These are phyloP conservation scores for Ctenodactylus gundi DNA, from an alignment of 2,113 vertebrate genomes.

Conservation along the genomic window DNA sequence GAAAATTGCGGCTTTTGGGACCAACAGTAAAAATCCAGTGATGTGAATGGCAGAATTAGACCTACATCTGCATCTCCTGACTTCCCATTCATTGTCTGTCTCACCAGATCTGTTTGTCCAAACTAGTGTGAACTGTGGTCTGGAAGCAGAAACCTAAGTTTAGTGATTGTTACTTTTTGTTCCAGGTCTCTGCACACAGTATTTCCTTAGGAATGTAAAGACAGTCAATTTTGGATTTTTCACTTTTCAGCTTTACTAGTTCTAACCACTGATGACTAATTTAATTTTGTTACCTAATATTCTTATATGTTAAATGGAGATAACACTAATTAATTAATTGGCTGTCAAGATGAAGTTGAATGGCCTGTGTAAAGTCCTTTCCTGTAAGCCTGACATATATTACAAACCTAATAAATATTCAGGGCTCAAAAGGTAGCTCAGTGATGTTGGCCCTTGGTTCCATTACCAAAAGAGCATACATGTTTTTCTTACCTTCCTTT, in stretches of 20 bases:
- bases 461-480: neutral
- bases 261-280: neutral
- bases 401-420: neutral
- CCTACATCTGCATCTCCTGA: neutral
- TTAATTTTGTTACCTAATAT: neutral
- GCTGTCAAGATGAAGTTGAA: neutral
- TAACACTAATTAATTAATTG: neutral
- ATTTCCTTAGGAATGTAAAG: neutral
- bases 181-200: neutral
- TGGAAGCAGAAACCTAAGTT: conserved; percentile 10
- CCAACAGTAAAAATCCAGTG: neutral
- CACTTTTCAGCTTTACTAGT: neutral
- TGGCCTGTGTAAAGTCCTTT: neutral
- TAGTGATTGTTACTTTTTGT: conserved; percentile 1
- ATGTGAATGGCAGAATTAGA: neutral
- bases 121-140: neutral
- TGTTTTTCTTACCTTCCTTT: neutral
- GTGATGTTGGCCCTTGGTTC: neutral
- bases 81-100: neutral
- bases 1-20: neutral
- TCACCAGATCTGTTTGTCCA: neutral
- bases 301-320: conserved; percentile 11
- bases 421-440: neutral
- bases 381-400: neutral
- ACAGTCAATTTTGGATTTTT: neutral